Conservation (phyloP, 2,888 invertebrate species). For the Caenorhabditis sp. region DNA sequence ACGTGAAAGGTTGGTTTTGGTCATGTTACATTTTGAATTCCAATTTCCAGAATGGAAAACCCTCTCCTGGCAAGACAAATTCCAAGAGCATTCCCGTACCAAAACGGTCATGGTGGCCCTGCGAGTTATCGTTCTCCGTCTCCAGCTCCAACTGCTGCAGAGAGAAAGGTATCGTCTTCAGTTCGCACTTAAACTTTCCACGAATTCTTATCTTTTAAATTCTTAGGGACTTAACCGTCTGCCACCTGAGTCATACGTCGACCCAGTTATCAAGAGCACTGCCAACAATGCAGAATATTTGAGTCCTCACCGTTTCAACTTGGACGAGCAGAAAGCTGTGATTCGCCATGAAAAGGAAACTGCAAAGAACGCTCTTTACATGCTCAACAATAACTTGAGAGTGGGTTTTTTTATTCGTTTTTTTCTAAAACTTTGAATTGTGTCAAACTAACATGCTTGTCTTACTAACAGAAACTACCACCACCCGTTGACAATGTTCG, state of each 20-base stretch:
- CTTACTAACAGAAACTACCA: conserved; percentile 68
- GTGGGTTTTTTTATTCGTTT: conserved; percentile 29
- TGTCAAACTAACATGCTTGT: conserved; percentile 7
- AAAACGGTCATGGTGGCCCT: conserved; percentile 39
- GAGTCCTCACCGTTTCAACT: conserved; percentile 64
- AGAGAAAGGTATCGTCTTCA: conserved; percentile 49
- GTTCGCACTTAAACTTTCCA: too few species aligned
- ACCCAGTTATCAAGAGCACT: conserved; percentile 64
- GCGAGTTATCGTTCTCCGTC: conserved; percentile 59
- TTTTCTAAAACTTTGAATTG: not conserved
- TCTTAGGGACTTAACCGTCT: conserved; percentile 68
- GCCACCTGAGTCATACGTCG: conserved; percentile 62
- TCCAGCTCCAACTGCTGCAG: conserved; percentile 49
- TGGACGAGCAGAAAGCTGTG: conserved; percentile 59
- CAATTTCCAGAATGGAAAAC: conserved; percentile 55
- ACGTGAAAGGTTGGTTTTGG: conserved; percentile 45
- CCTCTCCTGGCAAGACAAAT: conserved; percentile 59
- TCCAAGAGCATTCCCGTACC: conserved; percentile 27
- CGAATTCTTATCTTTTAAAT: too few species aligned
- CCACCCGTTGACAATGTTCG: conserved; percentile 69
- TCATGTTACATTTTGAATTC: not conserved
- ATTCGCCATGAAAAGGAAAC: conserved; percentile 63
- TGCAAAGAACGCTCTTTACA: conserved; percentile 65
- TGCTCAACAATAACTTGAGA: conserved; percentile 64
- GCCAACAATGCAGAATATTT: conserved; percentile 66